Base-by-base conservation (phyloP, 1,140 invertebrate genomes). In the Lerema accius region DNA sequence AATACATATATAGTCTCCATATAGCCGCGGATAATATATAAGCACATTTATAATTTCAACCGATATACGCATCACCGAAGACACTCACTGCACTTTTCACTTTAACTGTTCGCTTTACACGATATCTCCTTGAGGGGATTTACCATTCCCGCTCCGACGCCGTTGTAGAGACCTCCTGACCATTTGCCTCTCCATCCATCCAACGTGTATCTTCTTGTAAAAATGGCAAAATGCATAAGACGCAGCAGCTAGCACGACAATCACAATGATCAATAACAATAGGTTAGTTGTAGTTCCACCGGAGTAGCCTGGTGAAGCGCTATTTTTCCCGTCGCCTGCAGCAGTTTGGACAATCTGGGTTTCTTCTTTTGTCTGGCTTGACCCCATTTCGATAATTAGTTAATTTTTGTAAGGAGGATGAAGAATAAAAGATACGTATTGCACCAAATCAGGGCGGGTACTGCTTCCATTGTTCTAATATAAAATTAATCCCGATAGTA, bases 381-480 rank as follows among this genome's bases (percentile, higher is more conserved):
- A 11, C 7, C 37, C 37, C 37, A 40, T 40, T n/a, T 40, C 37
- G 13, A 11, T 13, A 32, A 3, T 40, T 40, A 40, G 11, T 40
- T 13, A 40, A 40, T 40, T 40, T 40, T 40, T 14, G 37, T 40
- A 6, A 40, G 37, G n/a, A 40, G 37, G 7, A 40, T 40, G n/a
- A 40, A 40, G 7, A 40, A 40, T 40, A 40, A 40, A 1, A 13
- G 3, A 40, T 40, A 14, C 37, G 37, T 11, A 13, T 40, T 14
- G 37, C 37, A 40, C 37, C 37, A 40, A 40, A 13, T 40, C n/a
- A 40, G 11, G 7, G 13, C 37, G 1, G 37, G 11, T 40, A 14
- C 37, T 40, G n/a, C 7, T 40, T 14, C 37, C 37, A 40, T 40
- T 40, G 37, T 40, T 40, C 37, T 40, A 40, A 13, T 40, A 40